Base-by-base conservation (phyloP, 1,140 invertebrate genomes). In the Lethrus apterus region DNA sequence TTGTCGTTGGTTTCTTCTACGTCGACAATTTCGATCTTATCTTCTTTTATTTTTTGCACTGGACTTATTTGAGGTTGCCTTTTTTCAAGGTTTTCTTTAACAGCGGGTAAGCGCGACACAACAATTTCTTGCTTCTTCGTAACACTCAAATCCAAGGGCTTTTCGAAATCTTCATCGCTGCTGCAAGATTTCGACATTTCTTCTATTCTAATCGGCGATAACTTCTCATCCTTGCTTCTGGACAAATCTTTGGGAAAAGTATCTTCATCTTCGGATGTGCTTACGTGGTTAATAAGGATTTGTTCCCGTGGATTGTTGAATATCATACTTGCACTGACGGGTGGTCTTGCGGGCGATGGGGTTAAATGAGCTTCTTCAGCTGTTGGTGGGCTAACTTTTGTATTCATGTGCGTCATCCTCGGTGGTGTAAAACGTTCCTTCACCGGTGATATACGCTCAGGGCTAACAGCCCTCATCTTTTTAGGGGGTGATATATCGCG, bases 141-240 rank as follows among this genome's bases (percentile, higher is more conserved):
- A 1, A 83, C 70, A 32, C 80, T 79, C n/a, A 88, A 70, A 65
- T 89, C 86, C 18, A 89, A 57, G 0, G 85, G 85, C 57, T 83
- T 78, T 48, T 87, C 83, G 29, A 65, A 52, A 34, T 57, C 56
- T 43, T 65, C 60, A 10, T 47, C 46, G 35, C 56, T 55, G 30
- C 41, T 51, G 10, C 21, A 23, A 13, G 55, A 58, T 23, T 46
- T 44, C 4, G 63, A 43, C 24, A 43, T 35, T 4, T 40, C 26
- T 8, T 38, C 34, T 5, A n/a, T 15, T 13, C 32, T 21, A 3
- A 24, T 14, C 5, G 23, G 23, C 8, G 10, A 8, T 2, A 9
- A 10, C 2, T n/a, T 9, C n/a, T 20, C n/a, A 10, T 33, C 21
- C 20, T 30, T 42, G 14, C 4, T 15, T 11, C 23, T 38, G 36